A percentile compares a stretch with the other conserved stretches of the same genome.
Evolutionary conservation across 1,140 invertebrate species (phyloP).

Genomic region (Drosophila micromelanica): DNA sequence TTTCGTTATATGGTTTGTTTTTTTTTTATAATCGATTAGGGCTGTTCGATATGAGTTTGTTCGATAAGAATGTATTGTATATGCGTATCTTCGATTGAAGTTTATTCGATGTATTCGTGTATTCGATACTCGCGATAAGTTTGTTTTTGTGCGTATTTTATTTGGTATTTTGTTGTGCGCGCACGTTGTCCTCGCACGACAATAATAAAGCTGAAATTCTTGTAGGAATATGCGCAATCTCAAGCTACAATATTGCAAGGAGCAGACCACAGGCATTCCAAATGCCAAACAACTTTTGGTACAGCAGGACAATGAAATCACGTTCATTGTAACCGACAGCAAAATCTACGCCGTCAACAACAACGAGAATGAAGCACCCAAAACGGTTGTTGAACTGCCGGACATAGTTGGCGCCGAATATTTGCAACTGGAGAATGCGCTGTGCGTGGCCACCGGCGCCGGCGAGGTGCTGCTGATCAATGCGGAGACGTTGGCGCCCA

Average conservation of each 20-base stretch:
- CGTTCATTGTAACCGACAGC: constrained; percentile 50
- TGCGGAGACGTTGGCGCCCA: constrained; percentile 41
- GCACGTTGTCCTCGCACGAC: constrained; percentile 36
- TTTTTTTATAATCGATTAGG: no score
- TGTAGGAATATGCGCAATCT: constrained; percentile 73
- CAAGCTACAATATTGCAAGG: constrained; percentile 71
- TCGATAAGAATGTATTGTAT: not conserved
- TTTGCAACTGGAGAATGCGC: constrained; percentile 67
- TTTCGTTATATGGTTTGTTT: no score
- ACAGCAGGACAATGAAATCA: constrained; percentile 38
- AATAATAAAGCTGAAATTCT: constrained; percentile 1
- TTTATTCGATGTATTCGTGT: not conserved
- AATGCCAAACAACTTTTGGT: constrained; percentile 54
- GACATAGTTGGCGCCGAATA: constrained; percentile 73
- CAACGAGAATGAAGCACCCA: constrained; percentile 4
- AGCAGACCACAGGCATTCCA: constrained; percentile 40
- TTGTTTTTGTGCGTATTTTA: not conserved
- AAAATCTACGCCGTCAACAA: constrained; percentile 41
- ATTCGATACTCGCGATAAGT: constrained; percentile 1
- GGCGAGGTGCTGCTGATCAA: constrained; percentile 76
- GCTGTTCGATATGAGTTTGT: no score
- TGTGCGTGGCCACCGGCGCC: constrained; percentile 70
- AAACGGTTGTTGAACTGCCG: constrained; percentile 62
- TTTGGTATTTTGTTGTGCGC: constrained; percentile 17
- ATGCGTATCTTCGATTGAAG: not conserved